Percentiles rank a stretch among this genome's conserved stretches.
Conservation (phyloP, 2,797 vertebrate genomes). For the Dendrocincla fuliginosa region DNA sequence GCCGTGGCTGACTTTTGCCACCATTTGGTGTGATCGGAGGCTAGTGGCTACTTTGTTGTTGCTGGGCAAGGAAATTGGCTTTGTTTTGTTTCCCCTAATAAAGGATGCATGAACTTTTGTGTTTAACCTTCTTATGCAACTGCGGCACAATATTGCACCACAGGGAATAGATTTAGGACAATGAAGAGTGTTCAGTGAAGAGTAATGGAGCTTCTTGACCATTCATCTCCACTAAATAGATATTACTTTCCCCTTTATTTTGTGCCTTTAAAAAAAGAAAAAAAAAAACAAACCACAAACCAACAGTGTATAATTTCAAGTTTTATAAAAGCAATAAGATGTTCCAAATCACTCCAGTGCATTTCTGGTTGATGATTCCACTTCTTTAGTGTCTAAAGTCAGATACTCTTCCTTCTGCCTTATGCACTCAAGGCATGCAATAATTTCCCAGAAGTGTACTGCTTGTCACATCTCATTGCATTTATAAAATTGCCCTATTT, state of each 20-base stretch:
- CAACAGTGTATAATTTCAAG: constrained; percentile 54
- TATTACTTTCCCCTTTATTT: constrained; percentile 70
- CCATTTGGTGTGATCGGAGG: background rate
- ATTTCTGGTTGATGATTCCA: constrained; percentile 73
- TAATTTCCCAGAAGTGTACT: constrained; percentile 72
- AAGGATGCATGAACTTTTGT: constrained; percentile 68
- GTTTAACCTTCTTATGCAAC: constrained; percentile 60
- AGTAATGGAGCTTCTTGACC: constrained; percentile 40
- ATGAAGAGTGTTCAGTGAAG: constrained; percentile 45
- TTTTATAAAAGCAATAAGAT: constrained; percentile 80
- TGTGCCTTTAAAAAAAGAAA: constrained; percentile 38
- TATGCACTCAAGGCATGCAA: constrained; percentile 77
- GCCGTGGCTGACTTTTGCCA: background rate
- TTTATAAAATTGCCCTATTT: constrained; percentile 73
- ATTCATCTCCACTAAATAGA: constrained; percentile 54
- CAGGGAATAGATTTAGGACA: constrained; percentile 56
- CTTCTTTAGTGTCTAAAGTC: constrained; percentile 76
- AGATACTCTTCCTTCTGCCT: constrained; percentile 74
- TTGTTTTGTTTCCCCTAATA: constrained; percentile 15
- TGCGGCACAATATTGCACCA: constrained; percentile 59
- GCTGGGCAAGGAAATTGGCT: background rate
- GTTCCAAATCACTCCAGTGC: constrained; percentile 69
- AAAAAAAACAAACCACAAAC: background rate
- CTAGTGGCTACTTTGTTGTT: background rate
- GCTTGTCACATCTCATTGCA: constrained; percentile 66